Evolutionary conservation across 2,797 vertebrate genomes (phyloP).

Genomic region (Cynopterus sphinx): DNA sequence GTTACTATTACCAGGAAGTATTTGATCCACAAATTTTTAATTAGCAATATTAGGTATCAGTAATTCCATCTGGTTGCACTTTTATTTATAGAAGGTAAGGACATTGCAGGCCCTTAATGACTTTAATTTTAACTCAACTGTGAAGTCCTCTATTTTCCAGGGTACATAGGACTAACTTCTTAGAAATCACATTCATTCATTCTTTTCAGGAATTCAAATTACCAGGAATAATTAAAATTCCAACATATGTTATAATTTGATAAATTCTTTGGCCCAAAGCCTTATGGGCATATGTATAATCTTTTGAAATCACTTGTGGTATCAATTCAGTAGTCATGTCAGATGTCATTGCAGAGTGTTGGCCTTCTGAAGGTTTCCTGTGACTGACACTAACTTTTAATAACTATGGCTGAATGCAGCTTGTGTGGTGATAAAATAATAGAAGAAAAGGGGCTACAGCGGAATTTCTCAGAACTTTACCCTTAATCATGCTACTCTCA

Average conservation of each 20-base stretch:
- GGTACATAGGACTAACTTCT: not conserved
- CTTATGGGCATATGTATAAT: not conserved
- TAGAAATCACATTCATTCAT: conserved; percentile 2
- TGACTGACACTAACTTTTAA: not conserved
- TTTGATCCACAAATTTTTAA: conserved; percentile 1
- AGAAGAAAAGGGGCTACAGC: not conserved
- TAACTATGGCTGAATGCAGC: not conserved
- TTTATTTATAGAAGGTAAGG: not conserved
- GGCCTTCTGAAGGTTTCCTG: not conserved
- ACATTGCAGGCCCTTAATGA: not conserved
- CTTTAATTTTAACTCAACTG: not conserved
- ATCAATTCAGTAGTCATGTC: not conserved
- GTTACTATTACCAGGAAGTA: not conserved
- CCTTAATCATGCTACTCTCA: not conserved
- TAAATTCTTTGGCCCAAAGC: not conserved
- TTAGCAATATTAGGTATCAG: not conserved
- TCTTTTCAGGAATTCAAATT: not conserved
- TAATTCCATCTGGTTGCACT: not conserved
- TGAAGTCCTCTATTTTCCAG: not conserved
- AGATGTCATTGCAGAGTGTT: not conserved
- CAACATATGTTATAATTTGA: not conserved
- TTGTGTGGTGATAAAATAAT: not conserved
- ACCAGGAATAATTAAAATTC: conserved; percentile 23
- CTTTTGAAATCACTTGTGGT: not conserved
- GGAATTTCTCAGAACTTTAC: not conserved